Evolutionary conservation across 2,888 invertebrate species (phyloP).

Genomic region (Biston stratarius): DNA sequence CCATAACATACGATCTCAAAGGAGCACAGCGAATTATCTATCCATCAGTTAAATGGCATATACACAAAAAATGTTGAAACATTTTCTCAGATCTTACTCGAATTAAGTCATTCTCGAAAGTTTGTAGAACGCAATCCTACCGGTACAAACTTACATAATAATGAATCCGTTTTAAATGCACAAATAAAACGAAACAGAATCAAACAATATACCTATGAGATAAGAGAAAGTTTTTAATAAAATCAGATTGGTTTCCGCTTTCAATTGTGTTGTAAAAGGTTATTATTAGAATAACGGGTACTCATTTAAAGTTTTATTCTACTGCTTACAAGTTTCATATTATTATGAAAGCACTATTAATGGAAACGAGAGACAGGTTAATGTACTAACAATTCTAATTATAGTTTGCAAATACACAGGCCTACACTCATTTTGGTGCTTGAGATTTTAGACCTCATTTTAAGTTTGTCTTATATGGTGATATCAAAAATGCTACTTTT

Average conservation of each 20-base stretch:
- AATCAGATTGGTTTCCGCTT: constrained; percentile 36
- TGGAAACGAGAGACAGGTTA: not conserved
- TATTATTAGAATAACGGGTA: constrained; percentile 25
- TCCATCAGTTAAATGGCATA: constrained; percentile 21
- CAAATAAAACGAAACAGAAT: constrained; percentile 40
- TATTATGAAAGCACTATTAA: constrained; percentile 5
- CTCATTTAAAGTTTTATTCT: constrained; percentile 19
- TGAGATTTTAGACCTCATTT: no score
- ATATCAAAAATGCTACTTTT: no score
- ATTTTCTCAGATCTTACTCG: constrained; percentile 8
- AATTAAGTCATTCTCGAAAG: constrained; percentile 42
- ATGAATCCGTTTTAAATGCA: constrained; percentile 38
- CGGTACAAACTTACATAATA: constrained; percentile 32
- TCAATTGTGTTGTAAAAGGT: constrained; percentile 33
- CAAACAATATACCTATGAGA: constrained; percentile 40
- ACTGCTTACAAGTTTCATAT: constrained; percentile 16
- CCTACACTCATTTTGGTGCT: no score
- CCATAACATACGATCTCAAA: not conserved
- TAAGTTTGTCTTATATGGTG: no score
- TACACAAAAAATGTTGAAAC: constrained; percentile 31
- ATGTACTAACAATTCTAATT: not conserved
- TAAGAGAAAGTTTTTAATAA: constrained; percentile 44
- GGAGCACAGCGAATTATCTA: constrained; percentile 7
- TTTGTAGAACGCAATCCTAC: constrained; percentile 26
- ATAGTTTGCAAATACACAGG: not conserved